Evolutionary conservation across 2,888 invertebrate genomes (phyloP), one percentile per base, ranked within the genome.

Genomic region (Scaptodrosophila latifasciaeformis): DNA sequence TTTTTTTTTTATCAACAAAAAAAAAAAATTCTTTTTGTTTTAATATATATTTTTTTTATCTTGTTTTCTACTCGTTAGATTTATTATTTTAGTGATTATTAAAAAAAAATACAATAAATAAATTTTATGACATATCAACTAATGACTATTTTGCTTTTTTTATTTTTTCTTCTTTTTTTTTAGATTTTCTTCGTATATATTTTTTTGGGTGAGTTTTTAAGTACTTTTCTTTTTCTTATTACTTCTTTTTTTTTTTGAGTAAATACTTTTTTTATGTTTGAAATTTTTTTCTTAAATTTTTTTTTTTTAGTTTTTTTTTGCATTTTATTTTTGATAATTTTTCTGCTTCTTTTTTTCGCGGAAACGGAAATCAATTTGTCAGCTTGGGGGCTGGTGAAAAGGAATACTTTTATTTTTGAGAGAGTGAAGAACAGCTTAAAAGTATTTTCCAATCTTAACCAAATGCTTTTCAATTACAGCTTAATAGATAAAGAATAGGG

Each of bases 131-230:
- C 56, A 62, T 79, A 76, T 77, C 58, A 76, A 79, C 79, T 74
- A 74, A 74, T 74, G 79, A 75, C 74, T 75, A 76, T 76, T 75
- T 75, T 75, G 74, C 79, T 79, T 80, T 77, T 67, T 69, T 56
- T 54, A 57, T 54, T 79, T 57, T 62, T 58, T 62, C 51, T 58
- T 5, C 29, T 42, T 55, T 50, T 45, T 49, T 49, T 18, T 34
- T 18, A 13, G 48, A 35, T 27, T 29, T 34, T 44, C 7, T 49
- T 31, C 49, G 29, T 34, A 31, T 42, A n/a, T 54, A 35, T 43
- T 15, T 30, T 46, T n/a, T 35, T 59, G 37, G 30, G 35, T 35
- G 49, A 54, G 59, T 55, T 40, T 53, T 74, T 69, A 76, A 75
- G 72, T 68, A 71, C 69, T 57, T 47, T 47, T 47, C 9, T 30